Evolutionary conservation across 2,888 invertebrate genomes (phyloP), one percentile per base, ranked within the genome.

Genomic region (Zhengitettix transpicula): DNA sequence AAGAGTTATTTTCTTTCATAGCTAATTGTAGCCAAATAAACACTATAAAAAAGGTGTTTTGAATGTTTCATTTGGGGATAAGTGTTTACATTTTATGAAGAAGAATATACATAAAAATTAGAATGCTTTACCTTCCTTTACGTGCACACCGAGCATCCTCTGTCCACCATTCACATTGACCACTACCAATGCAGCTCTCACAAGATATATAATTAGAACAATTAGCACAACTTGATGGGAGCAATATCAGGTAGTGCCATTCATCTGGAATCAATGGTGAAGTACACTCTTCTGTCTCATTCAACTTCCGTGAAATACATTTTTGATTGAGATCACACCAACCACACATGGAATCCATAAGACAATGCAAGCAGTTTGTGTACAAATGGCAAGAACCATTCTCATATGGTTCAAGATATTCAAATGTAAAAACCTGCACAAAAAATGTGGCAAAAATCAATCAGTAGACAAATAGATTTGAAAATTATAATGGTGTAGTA

Each of bases 171-270:
- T 96, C 95, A 74, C 95, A 96, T 52, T 84, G 73, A 52, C 83
- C 83, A n/a, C 82, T 77, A 9, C 75, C 73, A 3, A 90, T 83
- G 73, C 95, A 95, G 40, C 87, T 83, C 66, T 86, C 83, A 71
- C 96, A 96, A 57, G 88, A 85, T 57, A 94, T 90, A 71, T 87
- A 87, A 72, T 94, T 92, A 1, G 88, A 85, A 71, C 96, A 96
- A 68, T 89, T 87, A 11, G 89, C 83, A 70, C 95, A 95, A 40
- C 87, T 83, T 17, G 84, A 82, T 0, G 92, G 87, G 67, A 85
- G 86, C 65, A 89, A 80, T 1, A 89, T 89, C 14, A 93, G 75
- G 69, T 89, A 90, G 61, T 87, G 80, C 88, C 89, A 89, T 60
- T 81, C 80, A 12, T 78, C 77, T 12, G 60, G 42, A 52, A 75